phyloP scores from a whole-genome alignment of 2,888 invertebrate genomes.

The Anoplius nigerrimus region DNA sequence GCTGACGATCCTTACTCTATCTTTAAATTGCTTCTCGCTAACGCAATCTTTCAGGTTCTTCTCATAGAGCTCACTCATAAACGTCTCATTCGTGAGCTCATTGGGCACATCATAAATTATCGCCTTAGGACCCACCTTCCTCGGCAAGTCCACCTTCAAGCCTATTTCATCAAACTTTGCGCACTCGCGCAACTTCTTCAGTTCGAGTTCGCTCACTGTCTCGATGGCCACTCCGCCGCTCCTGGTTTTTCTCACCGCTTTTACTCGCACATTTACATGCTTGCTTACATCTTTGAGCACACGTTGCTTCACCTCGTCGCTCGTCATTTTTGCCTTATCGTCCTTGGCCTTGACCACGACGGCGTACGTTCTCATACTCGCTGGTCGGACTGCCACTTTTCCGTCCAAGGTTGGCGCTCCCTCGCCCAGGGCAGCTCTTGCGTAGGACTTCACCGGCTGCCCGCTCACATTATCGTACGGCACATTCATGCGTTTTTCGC shows the following conservation, averaged over 20 bases:
- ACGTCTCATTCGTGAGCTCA: not conserved
- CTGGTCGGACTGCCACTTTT: not conserved
- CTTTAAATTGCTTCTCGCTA: not conserved
- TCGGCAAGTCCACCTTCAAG: not conserved
- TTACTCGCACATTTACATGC: conserved; percentile 11
- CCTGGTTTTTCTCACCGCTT: conserved; percentile 5
- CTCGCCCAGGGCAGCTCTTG: too few species aligned
- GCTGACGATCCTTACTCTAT: not conserved
- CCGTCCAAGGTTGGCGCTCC: too few species aligned
- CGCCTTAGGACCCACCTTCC: conserved; percentile 6
- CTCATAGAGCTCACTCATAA: not conserved
- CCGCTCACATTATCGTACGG: too few species aligned
- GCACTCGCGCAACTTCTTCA: not conserved
- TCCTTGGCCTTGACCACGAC: not conserved
- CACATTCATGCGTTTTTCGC: too few species aligned
- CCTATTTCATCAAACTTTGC: conserved; percentile 5
- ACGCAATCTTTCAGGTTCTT: not conserved
- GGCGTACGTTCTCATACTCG: not conserved
- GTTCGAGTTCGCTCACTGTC: not conserved
- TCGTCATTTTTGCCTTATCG: not conserved
- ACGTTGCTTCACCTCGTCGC: conserved; percentile 10
- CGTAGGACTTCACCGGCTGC: too few species aligned
- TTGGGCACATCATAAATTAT: conserved; percentile 10
- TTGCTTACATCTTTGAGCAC: conserved; percentile 12
- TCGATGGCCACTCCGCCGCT: conserved; percentile 6